Evolutionary conservation across 2,797 vertebrate genomes (phyloP).

Genomic region (Pseudochirops corinnae): DNA sequence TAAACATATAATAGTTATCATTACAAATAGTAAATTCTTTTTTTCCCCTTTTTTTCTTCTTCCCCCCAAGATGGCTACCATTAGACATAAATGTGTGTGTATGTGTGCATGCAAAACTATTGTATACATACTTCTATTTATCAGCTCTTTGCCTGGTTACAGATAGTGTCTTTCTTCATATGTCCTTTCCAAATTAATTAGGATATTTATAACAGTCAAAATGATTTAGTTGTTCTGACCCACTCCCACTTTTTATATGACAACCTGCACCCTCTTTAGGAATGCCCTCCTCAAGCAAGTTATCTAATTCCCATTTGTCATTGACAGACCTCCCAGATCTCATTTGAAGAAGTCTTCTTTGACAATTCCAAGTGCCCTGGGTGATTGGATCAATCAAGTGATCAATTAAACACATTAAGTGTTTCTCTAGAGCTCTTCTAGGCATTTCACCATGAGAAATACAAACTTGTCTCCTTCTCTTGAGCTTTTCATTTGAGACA

Average conservation of each 20-base stretch:
- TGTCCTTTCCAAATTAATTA: not conserved
- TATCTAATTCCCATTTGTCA: not conserved
- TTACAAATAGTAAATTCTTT: not conserved
- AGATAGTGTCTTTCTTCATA: not conserved
- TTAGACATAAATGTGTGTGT: not conserved
- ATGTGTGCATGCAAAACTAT: not conserved
- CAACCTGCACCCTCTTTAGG: not conserved
- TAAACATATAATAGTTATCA: not conserved
- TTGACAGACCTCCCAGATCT: slow-evolving; percentile 32
- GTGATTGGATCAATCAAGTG: slow-evolving; percentile 22
- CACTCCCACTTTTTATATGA: not conserved
- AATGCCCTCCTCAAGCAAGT: not conserved
- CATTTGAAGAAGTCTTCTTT: slow-evolving; percentile 54
- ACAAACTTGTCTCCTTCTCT: slow-evolving; percentile 36
- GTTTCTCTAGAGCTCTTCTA: not conserved
- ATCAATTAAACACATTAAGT: slow-evolving; percentile 6
- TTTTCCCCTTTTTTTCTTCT: not conserved
- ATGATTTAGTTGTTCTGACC: not conserved
- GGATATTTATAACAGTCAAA: not conserved
- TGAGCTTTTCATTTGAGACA: slow-evolving; percentile 8
- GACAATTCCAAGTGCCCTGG: slow-evolving; percentile 49
- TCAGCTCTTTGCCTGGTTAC: not conserved
- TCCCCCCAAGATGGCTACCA: not conserved
- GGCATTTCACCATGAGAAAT: slow-evolving; percentile 37
- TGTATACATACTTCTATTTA: not conserved